Base-by-base conservation (phyloP, 2,888 invertebrate genomes). In the Netelia melanura region DNA sequence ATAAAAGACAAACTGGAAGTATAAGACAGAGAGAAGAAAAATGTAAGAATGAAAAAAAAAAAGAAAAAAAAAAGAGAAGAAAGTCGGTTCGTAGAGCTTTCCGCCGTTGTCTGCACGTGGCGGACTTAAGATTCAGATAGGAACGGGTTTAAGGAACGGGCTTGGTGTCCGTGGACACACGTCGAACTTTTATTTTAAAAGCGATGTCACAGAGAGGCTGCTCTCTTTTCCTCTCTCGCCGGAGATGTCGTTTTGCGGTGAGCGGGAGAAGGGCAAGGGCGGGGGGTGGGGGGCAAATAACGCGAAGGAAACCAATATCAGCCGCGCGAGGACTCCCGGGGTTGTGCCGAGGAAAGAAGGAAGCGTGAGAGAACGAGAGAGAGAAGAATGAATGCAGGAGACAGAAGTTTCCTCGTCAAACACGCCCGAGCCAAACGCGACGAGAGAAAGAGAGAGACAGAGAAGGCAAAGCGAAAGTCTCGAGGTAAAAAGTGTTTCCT, bases 391-490 rank as follows among this genome's bases (percentile, higher is more conserved):
- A 72, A 52, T 23, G 79, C 82, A 85, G 72, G 67, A 89, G 89
- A 89, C 89, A 86, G 86, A 89, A 90, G 88, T 89, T 90, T 87
- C 72, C 75, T 84, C 85, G 83, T 86, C 71, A 86, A 81, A 83
- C 81, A 86, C 17, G 58, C 38, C 38, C 38, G 38, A 38, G 38
- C 38, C 6, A 38, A 38, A 38, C 38, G 38, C 38, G 38, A 38
- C 38, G 17, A 64, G 44, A n/a, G 65, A 38, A 25, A 6, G 30
- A 44, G 72, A 56, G 54, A 74, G 52, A 14, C 23, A 54, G 74
- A 48, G 48, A 75, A 56, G 68, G 62, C 52, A 71, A 70, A 79
- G 84, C 78, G 84, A 79, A 71, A 80, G 77, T 76, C 77, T 81
- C 78, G 76, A 76, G 58, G 81, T 79, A 84, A 81, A 80, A 81